These are phyloP conservation scores for Chondrilla cf. caribensis DNA, from an alignment of 37 sponge, comb jelly and placozoan genomes.

Conservation along the genomic window DNA sequence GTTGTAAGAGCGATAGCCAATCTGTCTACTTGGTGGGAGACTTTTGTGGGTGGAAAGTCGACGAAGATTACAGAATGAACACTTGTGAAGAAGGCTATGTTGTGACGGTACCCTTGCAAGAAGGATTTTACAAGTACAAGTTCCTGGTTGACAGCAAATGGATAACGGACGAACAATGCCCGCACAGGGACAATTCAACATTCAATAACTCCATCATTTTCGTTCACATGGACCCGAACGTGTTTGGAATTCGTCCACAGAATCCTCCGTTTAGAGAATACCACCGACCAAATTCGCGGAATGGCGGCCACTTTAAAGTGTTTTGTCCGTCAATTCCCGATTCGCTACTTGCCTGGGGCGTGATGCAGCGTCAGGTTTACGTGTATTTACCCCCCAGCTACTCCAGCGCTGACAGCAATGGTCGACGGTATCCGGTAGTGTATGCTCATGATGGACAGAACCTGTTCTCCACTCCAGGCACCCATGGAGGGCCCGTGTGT, in stretches of 20 bases:
- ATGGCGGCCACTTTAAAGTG: constrained; percentile 55
- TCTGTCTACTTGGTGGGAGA: constrained; percentile 72
- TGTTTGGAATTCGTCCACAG: constrained; percentile 50
- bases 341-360: constrained; percentile 45
- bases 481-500: constrained; percentile 41
- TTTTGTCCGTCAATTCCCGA: constrained; percentile 38
- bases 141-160: constrained; percentile 65
- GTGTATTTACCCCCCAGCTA: constrained; percentile 86
- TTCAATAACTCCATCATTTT: constrained; percentile 87
- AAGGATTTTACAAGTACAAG: constrained; percentile 87
- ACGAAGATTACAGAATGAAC: constrained; percentile 34
- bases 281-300: constrained; percentile 34
- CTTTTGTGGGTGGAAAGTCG: constrained; percentile 71
- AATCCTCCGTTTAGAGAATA: constrained; percentile 61
- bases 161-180: constrained; percentile 61
- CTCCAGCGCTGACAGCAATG: background rate
- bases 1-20: background rate
- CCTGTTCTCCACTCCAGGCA: constrained; percentile 78
- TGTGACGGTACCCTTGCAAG: constrained; percentile 49
- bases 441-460: constrained; percentile 88
- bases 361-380: constrained; percentile 63
- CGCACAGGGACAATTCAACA: constrained; percentile 34
- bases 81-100: constrained; percentile 61
- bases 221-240: constrained; percentile 85
- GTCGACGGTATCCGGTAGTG: constrained; percentile 60